phyloP scores from a whole-genome alignment of 2,113 vertebrate species.

The Mobula birostris region DNA sequence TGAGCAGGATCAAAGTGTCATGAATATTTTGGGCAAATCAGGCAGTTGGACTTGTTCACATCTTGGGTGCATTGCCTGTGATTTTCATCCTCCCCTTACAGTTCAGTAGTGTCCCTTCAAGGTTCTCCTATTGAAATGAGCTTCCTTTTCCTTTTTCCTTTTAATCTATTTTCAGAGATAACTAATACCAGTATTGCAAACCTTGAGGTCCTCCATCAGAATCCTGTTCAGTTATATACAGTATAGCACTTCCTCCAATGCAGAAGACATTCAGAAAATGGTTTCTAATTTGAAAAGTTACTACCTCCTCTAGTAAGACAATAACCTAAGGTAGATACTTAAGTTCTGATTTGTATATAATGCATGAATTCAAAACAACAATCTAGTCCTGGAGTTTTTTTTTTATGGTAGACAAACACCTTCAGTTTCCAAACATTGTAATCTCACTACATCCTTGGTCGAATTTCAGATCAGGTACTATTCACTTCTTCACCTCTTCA shows the following conservation, averaged over 20 bases:
- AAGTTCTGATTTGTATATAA: not conserved
- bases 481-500: not conserved
- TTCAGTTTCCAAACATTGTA: not conserved
- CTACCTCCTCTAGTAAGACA: not conserved
- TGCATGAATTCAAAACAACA: not conserved
- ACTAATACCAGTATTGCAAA: not conserved
- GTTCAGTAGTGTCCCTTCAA: not conserved
- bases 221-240: not conserved
- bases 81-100: too few species aligned
- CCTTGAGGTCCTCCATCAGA: not conserved
- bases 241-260: not conserved
- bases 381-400: not conserved
- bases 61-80: too few species aligned
- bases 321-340: not conserved
- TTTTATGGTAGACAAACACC: not conserved
- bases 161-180: conserved; percentile 9
- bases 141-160: not conserved
- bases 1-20: not conserved
- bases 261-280: not conserved
- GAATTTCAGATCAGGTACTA: not conserved
- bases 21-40: not conserved
- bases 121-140: not conserved
- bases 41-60: not conserved
- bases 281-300: not conserved
- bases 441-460: not conserved